Percentiles rank a stretch among this genome's conserved stretches.
Evolutionary conservation across 1,140 invertebrate genomes (phyloP).

Genomic region (Diabrotica virgifera): DNA sequence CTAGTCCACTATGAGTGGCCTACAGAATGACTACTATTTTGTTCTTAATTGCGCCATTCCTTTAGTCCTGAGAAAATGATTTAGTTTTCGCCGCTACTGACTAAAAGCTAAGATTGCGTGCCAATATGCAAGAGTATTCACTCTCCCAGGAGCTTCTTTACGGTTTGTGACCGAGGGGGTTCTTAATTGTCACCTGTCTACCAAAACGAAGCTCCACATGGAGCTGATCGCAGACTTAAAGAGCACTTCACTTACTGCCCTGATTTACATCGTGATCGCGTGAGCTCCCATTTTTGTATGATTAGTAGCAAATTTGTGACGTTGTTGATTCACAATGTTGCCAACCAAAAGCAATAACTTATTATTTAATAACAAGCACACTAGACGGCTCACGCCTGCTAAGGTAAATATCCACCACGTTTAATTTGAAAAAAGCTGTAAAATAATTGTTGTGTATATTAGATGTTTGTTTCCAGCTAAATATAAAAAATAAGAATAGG

Average conservation of each 20-base stretch:
- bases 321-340: conserved; percentile 4
- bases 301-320: conserved; percentile 14
- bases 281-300: conserved; percentile 23
- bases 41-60: no score
- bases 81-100: conserved; percentile 4
- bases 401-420: no score
- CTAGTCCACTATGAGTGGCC: no score
- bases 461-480: no score
- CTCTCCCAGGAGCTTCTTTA: conserved; percentile 23
- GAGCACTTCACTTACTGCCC: conserved; percentile 14
- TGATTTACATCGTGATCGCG: conserved; percentile 26
- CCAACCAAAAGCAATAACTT: background rate
- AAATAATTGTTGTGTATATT: no score
- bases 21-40: no score
- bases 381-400: no score
- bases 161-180: conserved; percentile 14
- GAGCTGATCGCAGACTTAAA: background rate
- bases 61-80: background rate
- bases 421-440: no score
- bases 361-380: no score
- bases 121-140: conserved; percentile 15
- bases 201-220: conserved; percentile 7
- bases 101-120: conserved; percentile 19
- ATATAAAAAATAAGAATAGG: no score
- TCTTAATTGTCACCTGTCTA: conserved; percentile 27